Conservation (phyloP, 2,888 invertebrate species). For the Hirtodrosophila confusa region DNA sequence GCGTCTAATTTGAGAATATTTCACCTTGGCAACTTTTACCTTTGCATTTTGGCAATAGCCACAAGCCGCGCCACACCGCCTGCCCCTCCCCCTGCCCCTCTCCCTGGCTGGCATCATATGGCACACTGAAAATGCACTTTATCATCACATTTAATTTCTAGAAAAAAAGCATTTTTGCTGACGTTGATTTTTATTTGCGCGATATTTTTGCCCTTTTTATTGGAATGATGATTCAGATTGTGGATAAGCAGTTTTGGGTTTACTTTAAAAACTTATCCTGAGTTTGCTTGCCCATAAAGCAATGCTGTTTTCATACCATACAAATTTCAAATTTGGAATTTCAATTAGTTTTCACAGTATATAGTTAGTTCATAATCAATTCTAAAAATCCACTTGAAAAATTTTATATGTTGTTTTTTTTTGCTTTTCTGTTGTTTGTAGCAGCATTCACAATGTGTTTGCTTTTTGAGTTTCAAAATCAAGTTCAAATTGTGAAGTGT, state of each 20-base stretch:
- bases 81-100: background rate
- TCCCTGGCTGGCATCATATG: constrained; percentile 5
- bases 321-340: background rate
- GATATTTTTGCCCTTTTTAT: background rate
- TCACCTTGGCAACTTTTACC: constrained; percentile 60
- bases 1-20: constrained; percentile 68
- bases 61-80: background rate
- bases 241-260: background rate
- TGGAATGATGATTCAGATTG: background rate
- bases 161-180: constrained; percentile 14
- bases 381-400: constrained; percentile 30
- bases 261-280: background rate
- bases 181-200: constrained; percentile 26
- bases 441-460: constrained; percentile 33
- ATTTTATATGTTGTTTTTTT: constrained; percentile 12
- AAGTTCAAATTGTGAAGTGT: constrained; percentile 42
- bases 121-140: constrained; percentile 39
- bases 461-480: constrained; percentile 32
- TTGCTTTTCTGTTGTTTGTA: background rate
- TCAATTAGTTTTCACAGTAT: constrained; percentile 3
- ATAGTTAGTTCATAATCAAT: constrained; percentile 12
- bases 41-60: constrained; percentile 8
- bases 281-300: background rate
- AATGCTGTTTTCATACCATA: background rate
- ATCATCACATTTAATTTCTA: constrained; percentile 43